Base-by-base conservation (phyloP, 2,888 invertebrate species). In the Orchesellides sinensis region DNA sequence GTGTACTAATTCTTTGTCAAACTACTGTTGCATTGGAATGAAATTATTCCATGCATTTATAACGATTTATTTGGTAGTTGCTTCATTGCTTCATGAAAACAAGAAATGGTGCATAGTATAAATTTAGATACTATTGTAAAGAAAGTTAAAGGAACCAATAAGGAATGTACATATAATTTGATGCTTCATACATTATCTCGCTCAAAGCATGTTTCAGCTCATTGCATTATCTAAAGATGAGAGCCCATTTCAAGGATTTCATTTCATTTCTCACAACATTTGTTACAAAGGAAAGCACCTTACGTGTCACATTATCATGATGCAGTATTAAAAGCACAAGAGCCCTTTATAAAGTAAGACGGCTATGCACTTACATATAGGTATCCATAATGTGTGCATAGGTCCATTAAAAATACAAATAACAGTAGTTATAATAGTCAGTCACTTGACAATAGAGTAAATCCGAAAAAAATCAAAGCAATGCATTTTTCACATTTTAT, bases 261-360 rank as follows among this genome's bases (percentile, higher is more conserved):
- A 45, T 72, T 72, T 72, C 72, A 61, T 63, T 73, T 73, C 73
- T 73, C 73, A 63, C 73, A 19, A 63, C 73, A 73, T 61, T 63
- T 49, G 54, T 65, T 40, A 75, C 65, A 65, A 65, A 74, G 35
- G 32, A 27, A 75, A 56, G 65, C 74, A 75, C 65, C 74, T 66
- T 54, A 65, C 74, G 35, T 75, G 74, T 75, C 74, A 56, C 74
- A 65, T 75, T 75, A 75, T 73, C 73, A 47, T 73, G 73, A 73
- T 73, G 32, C 73, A 73, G 63, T 63, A 73, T 73, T 73, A 35
- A 54, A 56, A 12, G 17, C 19, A 54, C 1, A 61, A 5, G 2
- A 10, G 52, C 52, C 2, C 19, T 35, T 35, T 6, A 35, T 10
- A 35, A 12, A 6, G 52, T 17, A 52, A 52, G 52, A 52, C 40